Evolutionary conservation across 2,888 invertebrate genomes (phyloP).

Genomic region (Cheilosia soror): DNA sequence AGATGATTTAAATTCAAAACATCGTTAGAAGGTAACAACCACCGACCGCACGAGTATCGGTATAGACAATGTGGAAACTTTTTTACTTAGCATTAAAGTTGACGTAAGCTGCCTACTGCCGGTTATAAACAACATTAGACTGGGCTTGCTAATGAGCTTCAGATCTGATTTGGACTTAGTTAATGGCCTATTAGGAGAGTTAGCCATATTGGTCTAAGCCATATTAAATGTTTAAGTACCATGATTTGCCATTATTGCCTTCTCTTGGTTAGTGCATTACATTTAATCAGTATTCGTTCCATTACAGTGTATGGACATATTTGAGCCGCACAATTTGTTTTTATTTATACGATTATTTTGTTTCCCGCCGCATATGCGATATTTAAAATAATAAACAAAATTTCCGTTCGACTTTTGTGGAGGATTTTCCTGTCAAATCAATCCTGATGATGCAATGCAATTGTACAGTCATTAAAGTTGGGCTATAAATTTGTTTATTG

Average conservation of each 20-base stretch:
- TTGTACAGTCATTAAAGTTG: background rate
- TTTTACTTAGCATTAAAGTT: constrained; percentile 11
- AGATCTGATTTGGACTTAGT: constrained; percentile 1
- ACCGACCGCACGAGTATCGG: background rate
- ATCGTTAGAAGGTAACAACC: background rate
- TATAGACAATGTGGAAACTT: constrained; percentile 14
- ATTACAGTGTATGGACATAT: background rate
- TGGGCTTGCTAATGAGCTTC: constrained; percentile 22
- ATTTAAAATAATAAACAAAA: constrained; percentile 3
- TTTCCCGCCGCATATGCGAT: background rate
- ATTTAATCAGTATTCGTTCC: background rate
- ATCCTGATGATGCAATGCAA: background rate
- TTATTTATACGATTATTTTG: background rate
- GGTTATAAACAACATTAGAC: constrained; percentile 32
- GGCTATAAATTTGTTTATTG: background rate
- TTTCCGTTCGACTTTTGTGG: background rate
- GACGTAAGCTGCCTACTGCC: constrained; percentile 23
- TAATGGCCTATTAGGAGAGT: background rate
- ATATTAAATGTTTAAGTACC: background rate
- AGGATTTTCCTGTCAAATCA: constrained; percentile 17
- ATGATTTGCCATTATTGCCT: too few relatives aligned
- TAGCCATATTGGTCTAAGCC: background rate
- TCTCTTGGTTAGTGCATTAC: background rate
- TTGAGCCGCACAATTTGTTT: background rate
- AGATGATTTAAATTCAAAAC: constrained; percentile 26